Evolutionary conservation across 2,113 vertebrate species (phyloP).

Genomic region (Upupa epops): DNA sequence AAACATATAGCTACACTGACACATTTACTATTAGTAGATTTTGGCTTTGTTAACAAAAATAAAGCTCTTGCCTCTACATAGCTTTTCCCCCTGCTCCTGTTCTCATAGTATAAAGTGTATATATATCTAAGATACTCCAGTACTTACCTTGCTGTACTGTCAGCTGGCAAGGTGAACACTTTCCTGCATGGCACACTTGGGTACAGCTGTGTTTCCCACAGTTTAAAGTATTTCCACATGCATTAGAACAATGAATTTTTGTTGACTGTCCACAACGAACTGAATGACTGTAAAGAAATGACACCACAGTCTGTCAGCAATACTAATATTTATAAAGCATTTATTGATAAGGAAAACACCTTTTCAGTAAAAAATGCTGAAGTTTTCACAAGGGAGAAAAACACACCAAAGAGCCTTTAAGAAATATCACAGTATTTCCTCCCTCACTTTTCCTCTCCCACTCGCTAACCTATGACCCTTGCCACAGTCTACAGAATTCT

Average conservation of each 20-base stretch:
- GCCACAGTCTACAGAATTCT: neutral
- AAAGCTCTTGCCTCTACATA: neutral
- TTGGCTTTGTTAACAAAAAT: neutral
- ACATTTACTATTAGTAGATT: neutral
- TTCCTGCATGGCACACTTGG: constrained; percentile 88
- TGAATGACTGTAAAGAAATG: constrained; percentile 82
- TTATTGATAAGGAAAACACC: neutral
- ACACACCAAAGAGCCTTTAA: neutral
- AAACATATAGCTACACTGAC: neutral
- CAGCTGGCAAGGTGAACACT: constrained; percentile 87
- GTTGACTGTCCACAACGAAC: constrained; percentile 91
- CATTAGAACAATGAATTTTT: constrained; percentile 84
- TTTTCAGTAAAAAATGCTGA: neutral
- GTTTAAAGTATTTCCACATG: constrained; percentile 86
- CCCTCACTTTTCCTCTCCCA: neutral
- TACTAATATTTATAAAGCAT: neutral
- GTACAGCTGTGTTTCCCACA: constrained; percentile 89
- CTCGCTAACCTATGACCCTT: neutral
- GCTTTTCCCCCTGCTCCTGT: neutral
- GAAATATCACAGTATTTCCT: neutral
- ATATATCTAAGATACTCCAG: neutral
- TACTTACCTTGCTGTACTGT: constrained; percentile 86
- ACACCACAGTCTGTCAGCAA: neutral
- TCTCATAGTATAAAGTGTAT: neutral
- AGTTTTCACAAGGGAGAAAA: neutral